Conservation (phyloP, 2,888 invertebrate species). For the Agrotis puta region DNA sequence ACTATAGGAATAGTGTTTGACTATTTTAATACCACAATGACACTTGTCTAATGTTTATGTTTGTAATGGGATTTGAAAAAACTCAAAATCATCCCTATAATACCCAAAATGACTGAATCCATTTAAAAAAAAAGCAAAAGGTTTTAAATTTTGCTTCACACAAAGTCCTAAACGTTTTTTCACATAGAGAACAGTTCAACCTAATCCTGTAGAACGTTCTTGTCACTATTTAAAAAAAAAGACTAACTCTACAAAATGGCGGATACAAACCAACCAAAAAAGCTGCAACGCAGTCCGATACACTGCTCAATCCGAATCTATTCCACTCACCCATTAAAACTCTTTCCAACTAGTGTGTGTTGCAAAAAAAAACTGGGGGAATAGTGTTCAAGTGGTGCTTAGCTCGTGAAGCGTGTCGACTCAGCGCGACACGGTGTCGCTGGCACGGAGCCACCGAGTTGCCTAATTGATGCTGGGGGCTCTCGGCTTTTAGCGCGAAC, state of each 20-base stretch:
- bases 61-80: neutral
- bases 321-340: slow-evolving; percentile 43
- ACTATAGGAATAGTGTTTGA: neutral
- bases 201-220: neutral
- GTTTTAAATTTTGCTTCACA: neutral
- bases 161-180: neutral
- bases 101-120: neutral
- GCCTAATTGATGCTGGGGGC: slow-evolving; percentile 64
- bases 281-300: slow-evolving; percentile 26
- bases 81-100: neutral
- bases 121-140: too few relatives aligned
- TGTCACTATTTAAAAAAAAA: slow-evolving; percentile 7
- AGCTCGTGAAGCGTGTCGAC: slow-evolving; percentile 43
- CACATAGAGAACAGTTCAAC: neutral
- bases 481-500: slow-evolving; percentile 61
- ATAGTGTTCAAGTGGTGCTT: slow-evolving; percentile 55
- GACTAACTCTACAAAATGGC: slow-evolving; percentile 8
- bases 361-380: slow-evolving; percentile 55
- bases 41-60: too few relatives aligned
- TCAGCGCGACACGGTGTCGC: slow-evolving; percentile 49
- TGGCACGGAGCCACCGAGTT: slow-evolving; percentile 54
- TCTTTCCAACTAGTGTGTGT: slow-evolving; percentile 47
- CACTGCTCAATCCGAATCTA: slow-evolving; percentile 42
- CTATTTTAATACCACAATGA: too few relatives aligned
- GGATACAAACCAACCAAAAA: slow-evolving; percentile 20